These are phyloP conservation scores for Sarotherodon lohbergeri DNA, from an alignment of 2,113 vertebrate genomes.

Conservation along the genomic window DNA sequence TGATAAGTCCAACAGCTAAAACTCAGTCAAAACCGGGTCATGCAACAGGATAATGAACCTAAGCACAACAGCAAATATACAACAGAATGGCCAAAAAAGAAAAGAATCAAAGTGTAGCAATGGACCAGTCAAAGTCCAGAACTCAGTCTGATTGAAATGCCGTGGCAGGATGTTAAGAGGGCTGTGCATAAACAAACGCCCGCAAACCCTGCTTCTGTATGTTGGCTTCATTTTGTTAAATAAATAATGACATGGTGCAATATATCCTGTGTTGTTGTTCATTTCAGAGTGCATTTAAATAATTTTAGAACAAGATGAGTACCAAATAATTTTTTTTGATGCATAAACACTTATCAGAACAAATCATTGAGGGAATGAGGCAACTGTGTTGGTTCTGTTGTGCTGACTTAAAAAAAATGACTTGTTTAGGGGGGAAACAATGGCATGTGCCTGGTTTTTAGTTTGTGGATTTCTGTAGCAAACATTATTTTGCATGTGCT, in stretches of 20 bases:
- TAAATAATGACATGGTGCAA: neutral
- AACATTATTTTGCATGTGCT: neutral
- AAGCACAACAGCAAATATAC: rapidly evolving
- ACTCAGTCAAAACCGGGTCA: neutral
- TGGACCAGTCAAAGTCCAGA: neutral
- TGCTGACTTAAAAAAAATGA: neutral
- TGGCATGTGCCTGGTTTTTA: neutral
- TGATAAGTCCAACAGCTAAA: neutral
- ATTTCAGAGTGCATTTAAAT: neutral
- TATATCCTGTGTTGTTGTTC: neutral
- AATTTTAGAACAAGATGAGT: neutral
- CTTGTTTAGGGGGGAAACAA: neutral
- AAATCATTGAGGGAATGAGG: neutral
- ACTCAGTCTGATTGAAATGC: neutral
- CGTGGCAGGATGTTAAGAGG: neutral
- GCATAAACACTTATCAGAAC: neutral
- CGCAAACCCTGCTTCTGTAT: neutral
- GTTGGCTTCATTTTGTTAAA: neutral
- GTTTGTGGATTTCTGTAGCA: neutral
- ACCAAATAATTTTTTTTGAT: neutral
- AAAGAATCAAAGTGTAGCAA: neutral
- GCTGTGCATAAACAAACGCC: neutral
- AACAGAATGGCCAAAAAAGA: neutral
- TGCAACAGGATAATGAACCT: neutral
- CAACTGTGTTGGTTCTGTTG: neutral